Conservation (phyloP, 2,888 invertebrate species). For the Cylloceria caligata region DNA sequence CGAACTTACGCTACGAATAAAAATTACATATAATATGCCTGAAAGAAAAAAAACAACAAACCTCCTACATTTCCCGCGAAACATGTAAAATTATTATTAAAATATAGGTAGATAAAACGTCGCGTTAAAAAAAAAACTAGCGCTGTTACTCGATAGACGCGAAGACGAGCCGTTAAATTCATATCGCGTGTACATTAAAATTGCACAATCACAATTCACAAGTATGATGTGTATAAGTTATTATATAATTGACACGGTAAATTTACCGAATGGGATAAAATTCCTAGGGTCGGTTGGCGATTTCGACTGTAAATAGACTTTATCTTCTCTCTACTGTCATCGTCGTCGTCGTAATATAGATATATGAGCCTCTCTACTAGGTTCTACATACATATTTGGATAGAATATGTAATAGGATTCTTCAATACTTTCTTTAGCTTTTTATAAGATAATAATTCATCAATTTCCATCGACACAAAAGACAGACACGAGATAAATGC, state of each 20-base stretch:
- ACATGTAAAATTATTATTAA: conserved; percentile 73
- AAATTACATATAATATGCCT: conserved; percentile 40
- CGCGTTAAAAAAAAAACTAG: conserved; percentile 65
- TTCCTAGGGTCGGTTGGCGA: conserved; percentile 35
- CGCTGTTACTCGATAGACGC: conserved; percentile 57
- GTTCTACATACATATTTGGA: conserved; percentile 56
- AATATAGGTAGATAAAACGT: conserved; percentile 72
- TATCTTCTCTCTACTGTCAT: conserved; percentile 6
- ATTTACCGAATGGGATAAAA: conserved; percentile 55
- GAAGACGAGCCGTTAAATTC: conserved; percentile 56
- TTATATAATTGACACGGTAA: conserved; percentile 79
- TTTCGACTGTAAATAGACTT: conserved; percentile 38
- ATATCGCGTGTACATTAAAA: conserved; percentile 74
- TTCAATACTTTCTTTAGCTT: conserved; percentile 64
- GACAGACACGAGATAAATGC: conserved; percentile 21
- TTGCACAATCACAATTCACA: conserved; percentile 80
- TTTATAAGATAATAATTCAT: conserved; percentile 47
- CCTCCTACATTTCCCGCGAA: conserved; percentile 42
- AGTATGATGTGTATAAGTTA: conserved; percentile 71
- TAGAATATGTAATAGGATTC: conserved; percentile 51
- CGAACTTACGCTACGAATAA: conserved; percentile 47
- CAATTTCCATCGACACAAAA: conserved; percentile 48
- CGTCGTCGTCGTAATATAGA: conserved; percentile 30
- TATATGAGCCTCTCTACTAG: conserved; percentile 48
- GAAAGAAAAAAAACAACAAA: conserved; percentile 30